Evolutionary conservation across 2,113 vertebrate genomes (phyloP).

Genomic region (Spheniscus mendiculus): DNA sequence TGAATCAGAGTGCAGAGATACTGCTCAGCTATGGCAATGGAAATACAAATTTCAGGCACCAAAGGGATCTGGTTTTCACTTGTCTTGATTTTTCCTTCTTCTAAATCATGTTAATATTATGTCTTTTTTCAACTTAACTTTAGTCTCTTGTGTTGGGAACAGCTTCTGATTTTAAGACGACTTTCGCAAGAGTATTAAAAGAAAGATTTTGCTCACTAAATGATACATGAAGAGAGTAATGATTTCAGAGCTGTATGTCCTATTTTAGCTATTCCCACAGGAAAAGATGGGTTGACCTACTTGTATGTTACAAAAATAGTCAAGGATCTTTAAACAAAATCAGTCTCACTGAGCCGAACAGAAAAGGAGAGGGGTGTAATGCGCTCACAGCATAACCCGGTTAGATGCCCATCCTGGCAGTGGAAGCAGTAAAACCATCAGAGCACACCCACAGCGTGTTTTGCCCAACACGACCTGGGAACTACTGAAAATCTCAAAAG

Average conservation of each 20-base stretch:
- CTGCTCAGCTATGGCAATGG: neutral
- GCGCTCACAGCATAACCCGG: neutral
- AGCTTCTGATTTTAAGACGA: neutral
- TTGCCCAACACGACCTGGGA: neutral
- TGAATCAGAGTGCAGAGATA: neutral
- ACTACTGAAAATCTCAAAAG: neutral
- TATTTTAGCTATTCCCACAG: neutral
- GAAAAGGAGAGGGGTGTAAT: neutral
- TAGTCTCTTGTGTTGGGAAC: neutral
- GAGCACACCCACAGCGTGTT: accelerated
- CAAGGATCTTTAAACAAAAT: constrained; percentile 7
- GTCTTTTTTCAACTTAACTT: neutral
- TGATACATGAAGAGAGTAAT: neutral
- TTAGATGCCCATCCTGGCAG: neutral
- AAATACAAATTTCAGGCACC: neutral
- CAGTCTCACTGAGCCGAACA: neutral
- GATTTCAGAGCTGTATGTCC: neutral
- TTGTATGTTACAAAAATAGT: constrained; percentile 24
- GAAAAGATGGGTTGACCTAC: neutral
- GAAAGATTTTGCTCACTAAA: neutral
- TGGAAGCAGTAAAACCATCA: neutral
- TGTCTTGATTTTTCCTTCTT: neutral
- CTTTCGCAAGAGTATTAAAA: neutral
- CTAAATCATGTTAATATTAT: neutral
- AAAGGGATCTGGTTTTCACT: neutral